A percentile compares a stretch with the other conserved stretches of the same genome.
phyloP scores from a whole-genome alignment of 1,140 invertebrate genomes.

The Eriosoma lanigerum region DNA sequence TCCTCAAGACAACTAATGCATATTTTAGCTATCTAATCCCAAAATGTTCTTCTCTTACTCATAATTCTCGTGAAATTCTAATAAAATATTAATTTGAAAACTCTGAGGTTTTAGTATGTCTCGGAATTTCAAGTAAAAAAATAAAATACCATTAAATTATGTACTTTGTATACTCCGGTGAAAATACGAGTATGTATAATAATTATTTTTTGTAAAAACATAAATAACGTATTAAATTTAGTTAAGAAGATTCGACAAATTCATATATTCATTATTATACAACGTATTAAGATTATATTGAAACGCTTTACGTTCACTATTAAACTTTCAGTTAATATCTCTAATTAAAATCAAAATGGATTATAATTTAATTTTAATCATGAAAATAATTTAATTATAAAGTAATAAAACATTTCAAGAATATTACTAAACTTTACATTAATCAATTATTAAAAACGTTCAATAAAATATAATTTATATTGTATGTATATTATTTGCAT shows the following conservation, averaged over 20 bases:
- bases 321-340: neutral
- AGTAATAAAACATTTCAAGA: neutral
- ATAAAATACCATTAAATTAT: neutral
- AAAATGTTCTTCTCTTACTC: neutral
- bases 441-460: no score
- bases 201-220: neutral
- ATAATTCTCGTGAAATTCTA: neutral
- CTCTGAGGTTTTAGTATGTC: neutral
- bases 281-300: neutral
- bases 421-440: no score
- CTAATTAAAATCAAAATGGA: neutral
- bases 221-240: neutral
- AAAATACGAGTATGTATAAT: neutral
- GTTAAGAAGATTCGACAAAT: neutral
- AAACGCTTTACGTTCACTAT: neutral
- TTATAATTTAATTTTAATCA: neutral
- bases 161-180: neutral
- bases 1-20: conserved; percentile 1
- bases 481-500: no score
- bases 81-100: conserved; percentile 37
- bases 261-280: neutral
- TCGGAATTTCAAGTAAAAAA: neutral
- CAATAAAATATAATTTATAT: no score
- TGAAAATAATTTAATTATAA: neutral
- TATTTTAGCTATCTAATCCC: conserved; percentile 31